phyloP scores from a whole-genome alignment of 2,888 invertebrate genomes.

The Heliconius hortense region DNA sequence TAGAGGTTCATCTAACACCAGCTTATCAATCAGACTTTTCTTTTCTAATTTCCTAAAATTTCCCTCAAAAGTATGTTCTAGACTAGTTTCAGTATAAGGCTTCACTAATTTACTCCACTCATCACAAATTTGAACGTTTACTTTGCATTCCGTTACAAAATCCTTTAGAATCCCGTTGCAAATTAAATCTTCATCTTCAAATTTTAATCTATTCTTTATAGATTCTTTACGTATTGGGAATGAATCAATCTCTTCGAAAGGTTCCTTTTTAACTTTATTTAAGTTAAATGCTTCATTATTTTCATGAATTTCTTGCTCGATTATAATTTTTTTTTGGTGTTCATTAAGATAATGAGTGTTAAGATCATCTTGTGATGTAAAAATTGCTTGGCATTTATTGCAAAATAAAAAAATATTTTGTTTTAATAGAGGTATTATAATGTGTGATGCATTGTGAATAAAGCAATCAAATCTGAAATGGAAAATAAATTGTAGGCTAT shows the following conservation, averaged over 20 bases:
- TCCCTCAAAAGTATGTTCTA: neutral
- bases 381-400: conserved; percentile 28
- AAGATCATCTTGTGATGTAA: conserved; percentile 28
- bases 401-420: conserved; percentile 33
- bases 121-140: conserved; percentile 16
- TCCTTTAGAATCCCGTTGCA: conserved; percentile 9
- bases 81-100: neutral
- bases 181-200: conserved; percentile 30
- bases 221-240: neutral
- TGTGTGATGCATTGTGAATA: conserved; percentile 43
- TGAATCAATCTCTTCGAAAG: neutral
- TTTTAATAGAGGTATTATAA: conserved; percentile 43
- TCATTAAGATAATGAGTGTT: conserved; percentile 23
- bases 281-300: neutral
- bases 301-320: neutral
- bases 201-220: conserved; percentile 27
- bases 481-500: neutral
- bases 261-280: neutral
- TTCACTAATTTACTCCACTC: neutral
- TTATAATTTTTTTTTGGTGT: conserved; percentile 24
- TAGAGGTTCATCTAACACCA: neutral
- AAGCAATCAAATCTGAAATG: conserved; percentile 41
- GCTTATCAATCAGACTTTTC: neutral
- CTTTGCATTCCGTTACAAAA: conserved; percentile 25
- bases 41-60: neutral